Evolutionary conservation across 2,888 invertebrate species (phyloP).

Genomic region (Isotomurus palustris): DNA sequence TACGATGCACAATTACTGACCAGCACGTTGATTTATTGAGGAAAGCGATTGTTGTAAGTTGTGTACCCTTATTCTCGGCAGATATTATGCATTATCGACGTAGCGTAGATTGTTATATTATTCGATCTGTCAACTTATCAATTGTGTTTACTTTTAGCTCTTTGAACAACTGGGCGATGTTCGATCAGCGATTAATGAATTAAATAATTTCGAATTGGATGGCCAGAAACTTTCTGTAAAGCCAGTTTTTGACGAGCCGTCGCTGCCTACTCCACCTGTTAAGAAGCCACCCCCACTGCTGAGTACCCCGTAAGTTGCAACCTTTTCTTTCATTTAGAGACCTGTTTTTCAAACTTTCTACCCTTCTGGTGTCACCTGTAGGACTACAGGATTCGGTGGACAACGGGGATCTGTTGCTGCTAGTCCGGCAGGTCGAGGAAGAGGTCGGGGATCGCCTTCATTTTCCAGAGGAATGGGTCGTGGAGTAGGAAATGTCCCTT

Average conservation of each 20-base stretch:
- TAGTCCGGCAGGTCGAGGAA: not conserved
- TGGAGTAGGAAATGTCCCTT: no score
- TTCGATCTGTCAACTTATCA: not conserved
- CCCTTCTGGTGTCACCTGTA: no score
- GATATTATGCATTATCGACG: not conserved
- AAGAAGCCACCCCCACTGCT: no score
- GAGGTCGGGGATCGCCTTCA: not conserved
- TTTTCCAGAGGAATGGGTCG: not conserved
- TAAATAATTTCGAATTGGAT: conserved; percentile 86
- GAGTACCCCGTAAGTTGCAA: no score
- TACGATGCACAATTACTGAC: conserved; percentile 61
- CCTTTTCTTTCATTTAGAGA: no score
- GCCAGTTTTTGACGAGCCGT: conserved; percentile 20
- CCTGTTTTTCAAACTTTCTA: no score
- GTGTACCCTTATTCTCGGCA: not conserved
- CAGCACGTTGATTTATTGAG: conserved; percentile 63
- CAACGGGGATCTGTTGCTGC: not conserved
- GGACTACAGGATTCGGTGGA: no score
- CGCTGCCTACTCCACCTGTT: no score
- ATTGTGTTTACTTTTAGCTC: conserved; percentile 57
- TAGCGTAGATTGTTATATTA: not conserved
- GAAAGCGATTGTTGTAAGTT: conserved; percentile 86
- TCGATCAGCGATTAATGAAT: conserved; percentile 82
- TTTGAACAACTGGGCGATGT: conserved; percentile 87
- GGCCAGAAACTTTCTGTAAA: conserved; percentile 91